phyloP scores from a whole-genome alignment of 2,797 vertebrate species.

The Philypnodon macrostomus region DNA sequence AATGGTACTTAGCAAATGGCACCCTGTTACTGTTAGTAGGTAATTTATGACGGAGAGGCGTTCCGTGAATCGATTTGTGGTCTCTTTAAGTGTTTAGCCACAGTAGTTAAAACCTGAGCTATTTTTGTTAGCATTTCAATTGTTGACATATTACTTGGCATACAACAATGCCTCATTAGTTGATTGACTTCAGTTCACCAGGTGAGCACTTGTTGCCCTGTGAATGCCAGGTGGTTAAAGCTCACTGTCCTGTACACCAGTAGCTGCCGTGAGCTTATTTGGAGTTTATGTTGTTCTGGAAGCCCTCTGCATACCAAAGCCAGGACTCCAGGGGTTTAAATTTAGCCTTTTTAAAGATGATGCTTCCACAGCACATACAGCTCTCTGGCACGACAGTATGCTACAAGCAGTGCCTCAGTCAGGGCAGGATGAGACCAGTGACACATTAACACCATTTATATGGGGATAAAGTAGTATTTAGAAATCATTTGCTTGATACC shows the following conservation, averaged over 20 bases:
- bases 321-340: slow-evolving; percentile 74
- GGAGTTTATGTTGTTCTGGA: slow-evolving; percentile 78
- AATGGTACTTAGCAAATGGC: too few relatives aligned
- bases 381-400: slow-evolving; percentile 62
- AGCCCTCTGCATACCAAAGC: slow-evolving; percentile 71
- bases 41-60: too few relatives aligned
- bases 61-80: too few relatives aligned
- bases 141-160: neutral
- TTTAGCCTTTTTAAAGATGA: slow-evolving; percentile 82
- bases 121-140: neutral
- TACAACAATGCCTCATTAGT: neutral
- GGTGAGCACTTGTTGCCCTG: slow-evolving; percentile 33
- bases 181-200: slow-evolving; percentile 6
- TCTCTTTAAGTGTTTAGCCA: too few relatives aligned
- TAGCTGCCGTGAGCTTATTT: slow-evolving; percentile 72
- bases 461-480: slow-evolving; percentile 61
- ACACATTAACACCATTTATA: slow-evolving; percentile 73
- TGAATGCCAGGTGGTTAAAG: slow-evolving; percentile 29
- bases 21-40: too few relatives aligned
- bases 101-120: too few relatives aligned
- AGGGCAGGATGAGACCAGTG: slow-evolving; percentile 40
- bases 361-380: slow-evolving; percentile 75
- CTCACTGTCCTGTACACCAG: slow-evolving; percentile 17
- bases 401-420: slow-evolving; percentile 51
- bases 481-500: slow-evolving; percentile 44